phyloP scores from a whole-genome alignment of 2,797 vertebrate genomes.

The Melanitta fusca region DNA sequence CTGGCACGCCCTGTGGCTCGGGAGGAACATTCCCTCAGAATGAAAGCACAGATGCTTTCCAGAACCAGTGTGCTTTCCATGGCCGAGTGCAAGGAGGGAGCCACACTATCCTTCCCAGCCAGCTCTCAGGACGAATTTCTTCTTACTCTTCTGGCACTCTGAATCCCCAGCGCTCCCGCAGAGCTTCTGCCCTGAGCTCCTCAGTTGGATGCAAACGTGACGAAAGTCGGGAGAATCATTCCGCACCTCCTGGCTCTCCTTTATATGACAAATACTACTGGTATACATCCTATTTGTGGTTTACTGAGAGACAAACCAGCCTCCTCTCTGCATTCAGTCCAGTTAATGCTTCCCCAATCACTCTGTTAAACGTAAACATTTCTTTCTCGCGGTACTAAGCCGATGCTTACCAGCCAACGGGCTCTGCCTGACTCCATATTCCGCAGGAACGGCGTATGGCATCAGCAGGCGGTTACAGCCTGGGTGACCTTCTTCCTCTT shows the following conservation, averaged over 20 bases:
- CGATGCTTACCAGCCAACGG: neutral
- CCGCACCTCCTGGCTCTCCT: neutral
- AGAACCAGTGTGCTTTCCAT: conserved; percentile 58
- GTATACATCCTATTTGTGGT: neutral
- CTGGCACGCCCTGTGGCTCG: neutral
- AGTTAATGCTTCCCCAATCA: neutral
- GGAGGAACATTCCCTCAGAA: conserved; percentile 36
- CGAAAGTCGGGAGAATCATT: neutral
- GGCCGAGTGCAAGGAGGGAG: conserved; percentile 54
- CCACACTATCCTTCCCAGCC: conserved; percentile 53
- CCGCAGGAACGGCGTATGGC: neutral
- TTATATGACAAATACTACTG: neutral
- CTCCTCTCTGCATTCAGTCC: neutral
- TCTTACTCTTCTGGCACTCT: neutral
- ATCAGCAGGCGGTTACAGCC: neutral
- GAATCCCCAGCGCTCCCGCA: accelerated
- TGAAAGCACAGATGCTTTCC: conserved; percentile 60
- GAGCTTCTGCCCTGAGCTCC: neutral
- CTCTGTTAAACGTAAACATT: neutral
- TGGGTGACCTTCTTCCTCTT: accelerated
- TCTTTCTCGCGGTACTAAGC: neutral
- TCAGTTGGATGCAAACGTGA: neutral
- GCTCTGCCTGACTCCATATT: neutral
- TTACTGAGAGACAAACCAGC: neutral
- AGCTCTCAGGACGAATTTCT: conserved; percentile 72